Base-by-base conservation (phyloP, 2,113 vertebrate genomes). In the Equus quagga region DNA sequence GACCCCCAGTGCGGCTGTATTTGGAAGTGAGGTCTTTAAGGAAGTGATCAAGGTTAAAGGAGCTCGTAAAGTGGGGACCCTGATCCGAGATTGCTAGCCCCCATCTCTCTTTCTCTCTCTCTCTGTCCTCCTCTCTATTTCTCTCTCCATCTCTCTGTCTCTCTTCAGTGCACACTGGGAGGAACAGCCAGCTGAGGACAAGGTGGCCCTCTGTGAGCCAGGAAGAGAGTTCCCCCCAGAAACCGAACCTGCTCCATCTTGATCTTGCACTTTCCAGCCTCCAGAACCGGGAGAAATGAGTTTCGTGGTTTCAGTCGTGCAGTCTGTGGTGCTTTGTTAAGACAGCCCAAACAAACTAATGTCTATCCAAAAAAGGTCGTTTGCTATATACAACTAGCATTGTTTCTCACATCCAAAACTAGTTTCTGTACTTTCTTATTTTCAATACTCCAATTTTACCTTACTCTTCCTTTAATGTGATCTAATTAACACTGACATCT, bases 121-220 rank as follows among this genome's bases (percentile, higher is more conserved):
- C 41, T 12, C 23, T 26, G 2, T 41, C 51, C 51, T 2, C 3
- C 12, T 76, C 41, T 76, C 44, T 31, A 24, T 28, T 24, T 14
- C 8, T 28, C 13, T 15, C 31, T 28, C 11, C 46, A 33, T 0
- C 0, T 5, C 14, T 14, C 46, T 54, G 3, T 54, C 36, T 41
- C 36, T 41, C 36, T 41, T 41, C 46, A 85, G 64, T 51, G 83
- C 11, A 9, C 31, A 44, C 58, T 33, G 33, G 33, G 15, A 46
- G 18, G 33, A 88, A 81, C 9, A 31, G 54, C 13, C 24, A 18
- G 9, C 2, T 31, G 13, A 72, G 33, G 33, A 51, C 10, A 94
- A 70, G 51, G 5, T 23, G 3, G 17, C 12, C 4, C 1, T 36
- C 31, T 46, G 3, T 5, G 41, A 58, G 31, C 15, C 7, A 70